A percentile compares a stretch with the other conserved stretches of the same genome.
Conservation (phyloP, 2,113 vertebrate genomes). For the Marmota flaviventris region DNA sequence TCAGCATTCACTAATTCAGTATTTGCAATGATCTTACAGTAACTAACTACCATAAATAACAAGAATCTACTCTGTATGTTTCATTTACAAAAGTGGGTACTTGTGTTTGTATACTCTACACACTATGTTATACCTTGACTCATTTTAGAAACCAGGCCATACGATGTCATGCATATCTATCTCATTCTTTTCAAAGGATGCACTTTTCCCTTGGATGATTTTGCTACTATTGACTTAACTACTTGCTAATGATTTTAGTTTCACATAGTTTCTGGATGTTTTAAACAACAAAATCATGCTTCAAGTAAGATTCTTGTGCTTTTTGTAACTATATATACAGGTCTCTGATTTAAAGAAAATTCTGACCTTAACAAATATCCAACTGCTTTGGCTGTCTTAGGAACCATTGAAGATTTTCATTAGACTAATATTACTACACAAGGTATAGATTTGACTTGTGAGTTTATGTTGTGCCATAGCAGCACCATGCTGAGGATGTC, state of each 20-base stretch:
- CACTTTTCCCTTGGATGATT: background rate
- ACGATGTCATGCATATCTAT: background rate
- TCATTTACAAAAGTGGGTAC: background rate
- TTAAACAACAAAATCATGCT: conserved; percentile 32
- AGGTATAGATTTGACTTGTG: background rate
- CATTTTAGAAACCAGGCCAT: conserved; percentile 4
- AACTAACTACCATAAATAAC: background rate
- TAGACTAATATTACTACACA: background rate
- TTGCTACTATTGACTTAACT: conserved; percentile 15
- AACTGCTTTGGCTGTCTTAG: background rate
- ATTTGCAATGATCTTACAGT: background rate
- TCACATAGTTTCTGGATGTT: background rate
- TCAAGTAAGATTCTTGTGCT: background rate
- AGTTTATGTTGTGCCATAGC: background rate
- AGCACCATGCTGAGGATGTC: background rate
- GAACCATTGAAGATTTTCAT: background rate
- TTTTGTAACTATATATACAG: background rate
- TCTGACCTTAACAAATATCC: background rate
- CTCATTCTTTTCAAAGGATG: conserved; percentile 34
- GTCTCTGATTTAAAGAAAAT: conserved; percentile 21
- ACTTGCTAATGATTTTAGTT: background rate
- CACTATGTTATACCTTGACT: background rate
- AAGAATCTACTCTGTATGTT: background rate
- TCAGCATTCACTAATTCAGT: background rate
- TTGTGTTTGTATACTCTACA: background rate